Evolutionary conservation across 2,888 invertebrate genomes (phyloP), one percentile per base, ranked within the genome.

Genomic region (Melinaea menophilus): DNA sequence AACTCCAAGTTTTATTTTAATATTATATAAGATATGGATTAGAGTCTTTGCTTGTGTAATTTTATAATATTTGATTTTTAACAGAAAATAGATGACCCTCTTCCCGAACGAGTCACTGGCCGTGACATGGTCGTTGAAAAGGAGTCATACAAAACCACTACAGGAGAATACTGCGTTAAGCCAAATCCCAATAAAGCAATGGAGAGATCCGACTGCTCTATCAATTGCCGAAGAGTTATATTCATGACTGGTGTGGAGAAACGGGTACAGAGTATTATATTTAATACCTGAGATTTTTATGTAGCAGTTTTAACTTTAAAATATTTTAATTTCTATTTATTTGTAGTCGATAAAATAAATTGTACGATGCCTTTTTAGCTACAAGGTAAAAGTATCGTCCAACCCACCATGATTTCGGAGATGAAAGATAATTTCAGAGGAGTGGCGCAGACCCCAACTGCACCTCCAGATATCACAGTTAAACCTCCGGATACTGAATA

Each of bases 171-270:
- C 69, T 82, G 88, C 66, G 85, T 88, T 4, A 89, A 90, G 51
- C 88, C 90, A 0, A 90, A 90, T 66, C 89, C 89, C 1, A 90
- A 90, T 68, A 90, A 90, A 62, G 89, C 89, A 0, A 90, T 86
- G 87, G 90, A 90, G 69, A 72, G 89, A 3, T 69, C 88, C 0
- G 90, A 90, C 65, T 85, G 88, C 64, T 69, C 82, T 12, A 88
- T 88, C 62, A 89, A 90, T 71, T 88, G 88, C 62, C 76, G 81
- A 9, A 73, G 86, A 41, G 88, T 89, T 12, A 79, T 76, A 56
- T 90, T 76, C 63, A 86, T 90, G 87, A 90, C 88, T 56, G 85
- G 82, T 1, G 85, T 89, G 7, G 89, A 90, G 54, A 90, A 89
- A 75, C 73, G 74, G 68, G 90, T 89, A 64, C 71, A 73, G 61